A percentile compares a stretch with the other conserved stretches of the same genome.
Evolutionary conservation across 2,888 invertebrate genomes (phyloP).

Genomic region (Dynastes grantii): DNA sequence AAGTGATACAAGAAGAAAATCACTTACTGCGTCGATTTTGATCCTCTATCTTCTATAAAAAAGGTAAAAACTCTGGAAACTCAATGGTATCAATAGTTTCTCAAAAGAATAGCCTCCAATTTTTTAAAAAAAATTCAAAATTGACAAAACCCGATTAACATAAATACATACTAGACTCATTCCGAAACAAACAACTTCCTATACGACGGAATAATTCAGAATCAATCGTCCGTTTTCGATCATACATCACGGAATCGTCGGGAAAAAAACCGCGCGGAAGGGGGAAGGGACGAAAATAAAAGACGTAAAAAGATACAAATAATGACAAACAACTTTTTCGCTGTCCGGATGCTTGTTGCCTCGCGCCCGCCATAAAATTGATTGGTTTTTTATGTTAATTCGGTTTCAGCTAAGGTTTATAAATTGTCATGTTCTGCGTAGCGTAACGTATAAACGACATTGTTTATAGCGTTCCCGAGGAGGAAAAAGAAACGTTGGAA

Average conservation of each 20-base stretch:
- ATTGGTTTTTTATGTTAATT: slow-evolving; percentile 51
- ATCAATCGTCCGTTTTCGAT: not conserved
- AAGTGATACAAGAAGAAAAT: no score
- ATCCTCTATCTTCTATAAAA: no score
- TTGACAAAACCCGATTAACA: no score
- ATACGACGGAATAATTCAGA: no score
- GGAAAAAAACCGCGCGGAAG: not conserved
- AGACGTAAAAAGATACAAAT: slow-evolving; percentile 43
- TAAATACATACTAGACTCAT: no score
- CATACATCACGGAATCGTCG: slow-evolving; percentile 1
- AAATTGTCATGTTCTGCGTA: slow-evolving; percentile 50
- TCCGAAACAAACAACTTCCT: no score
- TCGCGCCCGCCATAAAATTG: slow-evolving; percentile 42
- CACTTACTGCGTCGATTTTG: no score
- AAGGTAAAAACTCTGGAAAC: no score
- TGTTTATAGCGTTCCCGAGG: slow-evolving; percentile 39
- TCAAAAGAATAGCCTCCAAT: no score
- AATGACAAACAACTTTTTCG: slow-evolving; percentile 43
- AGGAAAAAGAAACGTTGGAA: not conserved
- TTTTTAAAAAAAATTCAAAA: no score
- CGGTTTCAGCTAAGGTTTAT: slow-evolving; percentile 46
- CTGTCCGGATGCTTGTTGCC: slow-evolving; percentile 19
- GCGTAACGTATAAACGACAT: slow-evolving; percentile 49
- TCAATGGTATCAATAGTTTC: no score
- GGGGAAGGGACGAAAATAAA: slow-evolving; percentile 3